Percentiles rank a stretch among this genome's conserved stretches.
These are phyloP conservation scores for Drosophila erecta DNA, from an alignment of 1,140 invertebrate species.

Conservation along the genomic window DNA sequence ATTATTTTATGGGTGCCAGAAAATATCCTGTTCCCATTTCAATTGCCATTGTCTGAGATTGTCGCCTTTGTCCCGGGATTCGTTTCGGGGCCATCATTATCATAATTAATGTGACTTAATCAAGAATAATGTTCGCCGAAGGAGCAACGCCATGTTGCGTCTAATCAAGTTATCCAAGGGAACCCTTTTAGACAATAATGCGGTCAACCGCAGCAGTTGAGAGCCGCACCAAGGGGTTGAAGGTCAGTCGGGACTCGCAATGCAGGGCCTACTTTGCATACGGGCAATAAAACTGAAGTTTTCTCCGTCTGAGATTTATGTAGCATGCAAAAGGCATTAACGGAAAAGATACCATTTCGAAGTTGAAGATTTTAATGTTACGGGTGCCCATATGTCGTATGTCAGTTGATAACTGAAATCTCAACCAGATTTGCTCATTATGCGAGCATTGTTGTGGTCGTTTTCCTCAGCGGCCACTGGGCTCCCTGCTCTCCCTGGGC, in stretches of 20 bases:
- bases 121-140: constrained; percentile 78
- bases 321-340: constrained; percentile 63
- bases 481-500: constrained; percentile 39
- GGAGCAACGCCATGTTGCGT: constrained; percentile 21
- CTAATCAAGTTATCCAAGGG: constrained; percentile 67
- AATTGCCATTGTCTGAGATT: constrained; percentile 63
- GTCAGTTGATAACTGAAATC: constrained; percentile 37
- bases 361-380: constrained; percentile 49
- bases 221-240: constrained; percentile 55
- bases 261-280: constrained; percentile 64
- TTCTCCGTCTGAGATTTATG: constrained; percentile 71
- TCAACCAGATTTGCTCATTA: constrained; percentile 65
- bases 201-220: constrained; percentile 72
- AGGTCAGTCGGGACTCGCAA: constrained; percentile 56
- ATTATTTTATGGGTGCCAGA: constrained; percentile 21
- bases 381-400: constrained; percentile 47
- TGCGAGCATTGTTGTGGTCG: constrained; percentile 74
- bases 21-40: constrained; percentile 81
- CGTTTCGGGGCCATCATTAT: constrained; percentile 79
- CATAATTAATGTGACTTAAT: constrained; percentile 84
- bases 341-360: constrained; percentile 19
- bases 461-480: neutral
- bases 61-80: constrained; percentile 50
- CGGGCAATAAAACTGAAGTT: constrained; percentile 70
- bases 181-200: constrained; percentile 62